Evolutionary conservation across 2,797 vertebrate species (phyloP), one percentile per base, ranked within the genome.

Genomic region (Oryzias sinensis): DNA sequence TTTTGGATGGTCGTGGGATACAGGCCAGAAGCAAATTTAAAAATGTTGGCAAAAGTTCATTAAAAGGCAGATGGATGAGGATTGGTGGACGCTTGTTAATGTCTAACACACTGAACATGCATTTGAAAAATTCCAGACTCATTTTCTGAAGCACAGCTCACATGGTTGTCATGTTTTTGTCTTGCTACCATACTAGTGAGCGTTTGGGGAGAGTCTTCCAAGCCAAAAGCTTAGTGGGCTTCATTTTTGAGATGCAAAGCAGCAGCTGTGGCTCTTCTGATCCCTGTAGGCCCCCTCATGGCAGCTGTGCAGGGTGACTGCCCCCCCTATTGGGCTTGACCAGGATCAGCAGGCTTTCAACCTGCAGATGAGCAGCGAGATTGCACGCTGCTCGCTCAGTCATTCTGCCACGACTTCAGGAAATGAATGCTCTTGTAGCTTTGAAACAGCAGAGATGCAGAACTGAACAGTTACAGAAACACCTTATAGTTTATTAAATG

Each of bases 271-370:
- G 22, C 16, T 27, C 45, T 43, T 63, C 22, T 22, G 43, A 27
- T 65, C 67, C 64, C 59, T 8, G 41, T 16, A 53, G 70, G 43
- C 47, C 1, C 0, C 65, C 55, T 6, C 45, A 14, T 37, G 68
- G 14, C 46, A 20, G 70, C 71, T 74, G 76, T 22, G 74, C 75
- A 72, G 80, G 82, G 62, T 40, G 71, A 82, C 76, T 79, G 84
- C 88, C 65, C 88, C 88, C 86, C 81, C 88, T 89, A 74, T 82
- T 87, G 86, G 86, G 14, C 78, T 59, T 54, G 14, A 55, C 40
- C 6, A 59, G 72, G 65, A 80, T 29, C 76, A 58, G 51, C 86
- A 76, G 74, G 37, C 46, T 48, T 4, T 15, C 45, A 29, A 20
- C 29, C 73, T 49, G 24, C 53, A 49, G n/a, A 55, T 49, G 55